Evolutionary conservation across 2,888 invertebrate genomes (phyloP).

Genomic region (Choreutis nemorana): DNA sequence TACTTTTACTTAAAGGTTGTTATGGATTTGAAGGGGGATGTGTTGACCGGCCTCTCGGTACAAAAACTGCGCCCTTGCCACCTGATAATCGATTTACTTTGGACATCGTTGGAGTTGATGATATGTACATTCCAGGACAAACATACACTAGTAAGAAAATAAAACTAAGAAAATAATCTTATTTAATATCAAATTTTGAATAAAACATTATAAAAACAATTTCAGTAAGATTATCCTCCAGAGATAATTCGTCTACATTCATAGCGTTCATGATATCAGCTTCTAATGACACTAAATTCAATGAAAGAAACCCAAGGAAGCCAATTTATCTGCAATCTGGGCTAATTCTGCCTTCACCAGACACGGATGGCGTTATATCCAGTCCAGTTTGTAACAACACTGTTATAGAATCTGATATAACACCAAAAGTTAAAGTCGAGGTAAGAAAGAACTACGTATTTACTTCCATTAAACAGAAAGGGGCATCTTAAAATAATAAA

Average conservation of each 20-base stretch:
- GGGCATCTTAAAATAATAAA: too few species aligned
- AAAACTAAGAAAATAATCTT: too few species aligned
- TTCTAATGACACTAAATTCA: constrained; percentile 27
- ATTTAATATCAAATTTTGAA: too few species aligned
- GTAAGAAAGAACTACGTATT: constrained; percentile 18
- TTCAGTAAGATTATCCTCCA: constrained; percentile 36
- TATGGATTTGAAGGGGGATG: constrained; percentile 23
- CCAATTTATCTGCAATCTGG: constrained; percentile 32
- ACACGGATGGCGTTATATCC: constrained; percentile 19
- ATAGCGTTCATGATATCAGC: constrained; percentile 50
- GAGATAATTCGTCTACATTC: constrained; percentile 30
- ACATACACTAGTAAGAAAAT: constrained; percentile 28
- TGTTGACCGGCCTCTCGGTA: constrained; percentile 35
- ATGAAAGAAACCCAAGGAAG: constrained; percentile 34
- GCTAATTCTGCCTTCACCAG: constrained; percentile 19
- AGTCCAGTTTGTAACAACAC: constrained; percentile 37
- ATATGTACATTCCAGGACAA: constrained; percentile 26
- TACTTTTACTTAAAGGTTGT: too few species aligned
- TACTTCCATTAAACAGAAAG: too few species aligned
- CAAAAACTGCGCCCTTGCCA: constrained; percentile 33
- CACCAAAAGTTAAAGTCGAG: constrained; percentile 39
- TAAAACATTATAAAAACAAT: constrained; percentile 6
- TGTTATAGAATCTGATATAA: constrained; percentile 38
- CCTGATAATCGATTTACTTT: constrained; percentile 45
- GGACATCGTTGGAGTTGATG: constrained; percentile 28